Evolutionary conservation across 1,140 invertebrate species (phyloP).

Genomic region (Monochamus saltuarius): DNA sequence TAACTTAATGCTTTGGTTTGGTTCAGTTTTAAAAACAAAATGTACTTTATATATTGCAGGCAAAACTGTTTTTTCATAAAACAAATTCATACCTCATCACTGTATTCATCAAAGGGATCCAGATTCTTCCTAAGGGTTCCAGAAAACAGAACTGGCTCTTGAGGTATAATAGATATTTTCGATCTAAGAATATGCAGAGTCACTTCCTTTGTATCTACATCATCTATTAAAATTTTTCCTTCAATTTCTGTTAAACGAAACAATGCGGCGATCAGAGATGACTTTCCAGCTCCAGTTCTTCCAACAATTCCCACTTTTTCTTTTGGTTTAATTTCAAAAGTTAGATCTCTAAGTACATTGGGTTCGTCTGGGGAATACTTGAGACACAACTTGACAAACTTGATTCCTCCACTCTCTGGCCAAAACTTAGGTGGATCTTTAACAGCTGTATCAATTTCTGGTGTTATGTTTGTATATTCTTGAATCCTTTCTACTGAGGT

Average conservation of each 20-base stretch:
- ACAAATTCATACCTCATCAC: slow-evolving; percentile 51
- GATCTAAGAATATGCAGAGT: slow-evolving; percentile 61
- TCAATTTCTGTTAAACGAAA: slow-evolving; percentile 69
- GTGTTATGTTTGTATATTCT: slow-evolving; percentile 68
- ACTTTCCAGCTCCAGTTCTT: slow-evolving; percentile 66
- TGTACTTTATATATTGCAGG: too few relatives aligned
- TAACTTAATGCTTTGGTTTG: too few relatives aligned
- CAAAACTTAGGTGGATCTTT: slow-evolving; percentile 53
- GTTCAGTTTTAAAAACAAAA: too few relatives aligned
- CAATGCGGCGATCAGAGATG: slow-evolving; percentile 70
- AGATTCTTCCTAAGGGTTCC: slow-evolving; percentile 66
- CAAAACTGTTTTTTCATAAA: too few relatives aligned
- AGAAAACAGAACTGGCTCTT: slow-evolving; percentile 73
- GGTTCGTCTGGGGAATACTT: slow-evolving; percentile 66
- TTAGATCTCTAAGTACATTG: slow-evolving; percentile 64
- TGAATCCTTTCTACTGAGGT: slow-evolving; percentile 75
- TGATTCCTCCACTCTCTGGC: slow-evolving; percentile 34
- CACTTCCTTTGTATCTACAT: slow-evolving; percentile 54
- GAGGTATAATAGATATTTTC: slow-evolving; percentile 71
- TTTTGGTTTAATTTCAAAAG: slow-evolving; percentile 60
- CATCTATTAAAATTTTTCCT: slow-evolving; percentile 65
- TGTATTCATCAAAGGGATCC: slow-evolving; percentile 60
- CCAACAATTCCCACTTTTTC: slow-evolving; percentile 68
- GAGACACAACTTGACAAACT: slow-evolving; percentile 58
- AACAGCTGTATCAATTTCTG: slow-evolving; percentile 57